Percentiles rank a stretch among this genome's conserved stretches.
These are phyloP conservation scores for Stomorhina lunata DNA, from an alignment of 2,888 invertebrate genomes.

Conservation along the genomic window DNA sequence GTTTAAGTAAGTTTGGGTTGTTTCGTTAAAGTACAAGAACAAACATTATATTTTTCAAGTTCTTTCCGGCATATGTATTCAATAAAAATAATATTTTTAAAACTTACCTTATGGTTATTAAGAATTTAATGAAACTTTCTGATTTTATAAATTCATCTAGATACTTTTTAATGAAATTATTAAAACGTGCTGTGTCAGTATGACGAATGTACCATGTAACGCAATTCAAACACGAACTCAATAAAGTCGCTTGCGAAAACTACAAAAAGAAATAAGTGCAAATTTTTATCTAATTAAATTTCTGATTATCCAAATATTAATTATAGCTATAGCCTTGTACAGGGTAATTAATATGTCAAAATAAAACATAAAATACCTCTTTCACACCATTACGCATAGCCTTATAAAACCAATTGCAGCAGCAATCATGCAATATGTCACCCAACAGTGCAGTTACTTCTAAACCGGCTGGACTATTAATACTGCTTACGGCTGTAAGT, in stretches of 20 bases:
- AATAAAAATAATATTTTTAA: neutral
- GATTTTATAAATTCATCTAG: conserved; percentile 75
- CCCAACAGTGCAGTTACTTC: conserved; percentile 73
- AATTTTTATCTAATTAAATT: conserved; percentile 18
- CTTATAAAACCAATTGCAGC: conserved; percentile 77
- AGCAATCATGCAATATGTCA: conserved; percentile 75
- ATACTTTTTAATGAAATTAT: conserved; percentile 73
- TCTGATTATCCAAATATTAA: conserved; percentile 2
- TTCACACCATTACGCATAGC: conserved; percentile 72
- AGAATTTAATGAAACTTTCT: conserved; percentile 70
- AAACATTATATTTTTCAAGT: no score
- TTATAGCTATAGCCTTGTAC: neutral
- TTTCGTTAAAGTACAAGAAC: no score
- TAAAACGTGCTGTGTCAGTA: conserved; percentile 69
- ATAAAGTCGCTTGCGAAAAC: conserved; percentile 78
- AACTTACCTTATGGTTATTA: conserved; percentile 73
- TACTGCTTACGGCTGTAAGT: conserved; percentile 73
- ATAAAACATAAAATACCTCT: conserved; percentile 71
- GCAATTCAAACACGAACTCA: conserved; percentile 74
- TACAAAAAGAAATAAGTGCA: conserved; percentile 57
- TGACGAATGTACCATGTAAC: conserved; percentile 73
- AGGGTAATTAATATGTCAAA: neutral
- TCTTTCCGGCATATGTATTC: neutral
- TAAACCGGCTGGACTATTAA: conserved; percentile 70
- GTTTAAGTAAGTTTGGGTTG: no score